Evolutionary conservation across 2,113 vertebrate species (phyloP).

Genomic region (Calyptomena viridis): DNA sequence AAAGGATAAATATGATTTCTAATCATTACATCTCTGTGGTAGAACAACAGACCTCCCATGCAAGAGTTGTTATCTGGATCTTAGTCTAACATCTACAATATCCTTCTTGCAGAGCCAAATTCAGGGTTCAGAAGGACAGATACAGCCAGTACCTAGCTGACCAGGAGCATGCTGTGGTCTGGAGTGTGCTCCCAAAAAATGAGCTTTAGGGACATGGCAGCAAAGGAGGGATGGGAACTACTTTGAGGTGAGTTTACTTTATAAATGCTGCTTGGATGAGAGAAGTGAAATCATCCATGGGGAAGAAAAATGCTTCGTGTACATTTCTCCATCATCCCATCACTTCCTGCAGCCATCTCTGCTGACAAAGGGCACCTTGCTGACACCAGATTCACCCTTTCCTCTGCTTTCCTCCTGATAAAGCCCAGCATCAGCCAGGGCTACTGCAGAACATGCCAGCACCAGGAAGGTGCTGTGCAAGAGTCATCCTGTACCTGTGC

Average conservation of each 20-base stretch:
- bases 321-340: neutral
- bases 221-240: neutral
- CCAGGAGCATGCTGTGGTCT: neutral
- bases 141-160: neutral
- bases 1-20: neutral
- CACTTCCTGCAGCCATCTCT: neutral
- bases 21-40: neutral
- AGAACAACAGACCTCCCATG: neutral
- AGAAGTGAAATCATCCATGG: neutral
- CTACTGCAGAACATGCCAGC: neutral
- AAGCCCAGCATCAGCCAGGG: neutral
- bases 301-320: neutral
- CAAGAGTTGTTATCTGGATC: neutral
- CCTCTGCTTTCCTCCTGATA: neutral
- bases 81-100: neutral
- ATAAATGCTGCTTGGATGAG: neutral
- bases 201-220: neutral
- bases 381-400: neutral
- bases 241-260: neutral
- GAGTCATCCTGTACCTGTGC: neutral
- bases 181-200: rapidly evolving
- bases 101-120: neutral
- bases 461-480: neutral
- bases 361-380: neutral
- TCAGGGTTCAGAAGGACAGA: neutral